phyloP scores from a whole-genome alignment of 2,113 vertebrate species.

The Cephalopterus ornatus region DNA sequence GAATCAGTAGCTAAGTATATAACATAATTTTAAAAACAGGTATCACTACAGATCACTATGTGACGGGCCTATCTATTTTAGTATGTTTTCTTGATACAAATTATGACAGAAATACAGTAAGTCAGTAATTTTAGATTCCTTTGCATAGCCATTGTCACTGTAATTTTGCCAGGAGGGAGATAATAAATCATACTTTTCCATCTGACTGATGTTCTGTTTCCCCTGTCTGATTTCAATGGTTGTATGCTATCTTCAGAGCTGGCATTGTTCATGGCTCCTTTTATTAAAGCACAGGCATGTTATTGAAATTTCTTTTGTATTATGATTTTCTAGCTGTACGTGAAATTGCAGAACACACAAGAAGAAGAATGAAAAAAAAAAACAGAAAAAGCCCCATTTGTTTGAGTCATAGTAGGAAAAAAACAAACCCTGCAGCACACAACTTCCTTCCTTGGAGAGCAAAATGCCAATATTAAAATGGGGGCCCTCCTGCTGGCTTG shows the following conservation, averaged over 20 bases:
- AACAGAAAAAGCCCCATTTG: not conserved
- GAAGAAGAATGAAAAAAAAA: not conserved
- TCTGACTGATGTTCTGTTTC: constrained; percentile 57
- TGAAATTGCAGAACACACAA: constrained; percentile 60
- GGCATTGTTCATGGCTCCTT: constrained; percentile 46
- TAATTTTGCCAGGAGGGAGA: constrained; percentile 52
- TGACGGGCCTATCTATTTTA: constrained; percentile 13
- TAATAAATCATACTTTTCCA: constrained; percentile 68
- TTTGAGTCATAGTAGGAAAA: not conserved
- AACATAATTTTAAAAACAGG: constrained; percentile 13
- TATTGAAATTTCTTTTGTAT: constrained; percentile 57
- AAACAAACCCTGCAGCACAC: not conserved
- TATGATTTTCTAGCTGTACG: constrained; percentile 46
- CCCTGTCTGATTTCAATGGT: constrained; percentile 46
- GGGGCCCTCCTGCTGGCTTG: not conserved
- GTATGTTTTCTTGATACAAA: constrained; percentile 27
- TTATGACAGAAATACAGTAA: constrained; percentile 57
- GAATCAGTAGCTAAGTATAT: not conserved
- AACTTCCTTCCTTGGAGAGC: not conserved
- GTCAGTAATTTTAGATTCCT: constrained; percentile 58
- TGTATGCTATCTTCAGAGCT: constrained; percentile 41
- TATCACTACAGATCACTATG: constrained; percentile 37
- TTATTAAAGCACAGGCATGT: constrained; percentile 60
- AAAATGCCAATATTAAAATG: not conserved
- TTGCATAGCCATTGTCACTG: constrained; percentile 36